Evolutionary conservation across 2,797 vertebrate species (phyloP).

Genomic region (Gymnoscopelus microlampas): DNA sequence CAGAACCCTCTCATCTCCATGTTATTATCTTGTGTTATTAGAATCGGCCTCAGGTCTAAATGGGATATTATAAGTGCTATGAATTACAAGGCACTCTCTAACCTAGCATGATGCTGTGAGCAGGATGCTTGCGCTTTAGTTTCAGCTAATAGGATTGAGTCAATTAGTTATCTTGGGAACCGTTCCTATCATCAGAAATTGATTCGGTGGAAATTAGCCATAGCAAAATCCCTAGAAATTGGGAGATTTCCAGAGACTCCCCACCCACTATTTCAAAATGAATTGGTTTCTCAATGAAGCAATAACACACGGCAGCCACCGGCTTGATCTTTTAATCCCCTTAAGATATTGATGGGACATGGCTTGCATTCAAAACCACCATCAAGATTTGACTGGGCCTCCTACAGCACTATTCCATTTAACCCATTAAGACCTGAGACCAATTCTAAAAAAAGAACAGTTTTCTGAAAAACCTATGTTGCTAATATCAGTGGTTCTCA

Average conservation of each 20-base stretch:
- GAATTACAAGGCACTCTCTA: neutral
- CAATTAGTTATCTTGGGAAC: neutral
- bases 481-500: too few species aligned
- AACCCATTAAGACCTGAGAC: too few species aligned
- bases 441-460: too few species aligned
- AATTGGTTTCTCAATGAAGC: conserved; percentile 36
- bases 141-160: conserved; percentile 14
- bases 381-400: neutral
- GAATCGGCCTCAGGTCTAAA: too few species aligned
- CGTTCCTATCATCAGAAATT: conserved; percentile 11
- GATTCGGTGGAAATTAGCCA: conserved; percentile 20
- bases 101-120: neutral
- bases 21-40: too few species aligned
- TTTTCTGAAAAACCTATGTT: too few species aligned
- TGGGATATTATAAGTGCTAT: too few species aligned
- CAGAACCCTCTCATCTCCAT: too few species aligned
- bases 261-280: conserved; percentile 23
- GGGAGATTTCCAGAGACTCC: conserved; percentile 17
- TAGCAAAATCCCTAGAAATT: conserved; percentile 28
- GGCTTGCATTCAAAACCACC: neutral
- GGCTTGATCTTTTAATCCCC: conserved; percentile 26
- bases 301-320: conserved; percentile 13
- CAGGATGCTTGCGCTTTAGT: neutral
- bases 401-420: neutral
- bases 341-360: conserved; percentile 21